Conservation (phyloP, 2,888 invertebrate species). For the Auanema sp. region DNA sequence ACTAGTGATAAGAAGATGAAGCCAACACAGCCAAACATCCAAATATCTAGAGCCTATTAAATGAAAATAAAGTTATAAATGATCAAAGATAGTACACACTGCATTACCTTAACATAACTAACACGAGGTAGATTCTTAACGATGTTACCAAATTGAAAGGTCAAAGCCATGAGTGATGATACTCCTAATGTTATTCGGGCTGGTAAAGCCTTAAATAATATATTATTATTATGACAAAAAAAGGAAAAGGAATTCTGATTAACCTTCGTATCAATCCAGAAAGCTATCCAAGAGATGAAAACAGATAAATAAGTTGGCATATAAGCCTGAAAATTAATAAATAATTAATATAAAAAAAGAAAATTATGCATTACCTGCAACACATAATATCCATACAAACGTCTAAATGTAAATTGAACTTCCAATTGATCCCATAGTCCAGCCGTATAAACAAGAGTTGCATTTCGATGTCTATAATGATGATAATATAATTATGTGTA, state of each 20-base stretch:
- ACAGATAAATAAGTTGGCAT: constrained; percentile 64
- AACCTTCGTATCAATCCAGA: constrained; percentile 64
- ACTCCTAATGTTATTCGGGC: constrained; percentile 63
- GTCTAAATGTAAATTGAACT: constrained; percentile 59
- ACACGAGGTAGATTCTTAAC: constrained; percentile 63
- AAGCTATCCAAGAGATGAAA: constrained; percentile 64
- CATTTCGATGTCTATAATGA: constrained; percentile 45
- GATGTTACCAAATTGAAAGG: constrained; percentile 64
- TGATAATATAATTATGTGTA: background rate
- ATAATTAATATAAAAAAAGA: background rate
- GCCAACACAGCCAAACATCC: constrained; percentile 64
- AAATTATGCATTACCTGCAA: constrained; percentile 46
- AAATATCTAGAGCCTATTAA: constrained; percentile 60
- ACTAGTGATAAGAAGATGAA: constrained; percentile 63
- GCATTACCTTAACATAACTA: constrained; percentile 55
- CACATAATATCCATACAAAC: constrained; percentile 64
- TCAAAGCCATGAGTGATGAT: constrained; percentile 57
- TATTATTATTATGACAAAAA: background rate
- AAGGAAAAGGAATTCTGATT: background rate
- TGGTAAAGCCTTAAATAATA: constrained; percentile 46
- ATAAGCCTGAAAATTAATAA: constrained; percentile 49
- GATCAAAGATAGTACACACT: constrained; percentile 26
- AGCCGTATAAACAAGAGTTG: constrained; percentile 61
- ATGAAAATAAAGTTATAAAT: constrained; percentile 1
- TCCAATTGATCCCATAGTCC: constrained; percentile 64